Evolutionary conservation across 2,888 invertebrate genomes (phyloP).

Genomic region (Tetragonula carbonaria): DNA sequence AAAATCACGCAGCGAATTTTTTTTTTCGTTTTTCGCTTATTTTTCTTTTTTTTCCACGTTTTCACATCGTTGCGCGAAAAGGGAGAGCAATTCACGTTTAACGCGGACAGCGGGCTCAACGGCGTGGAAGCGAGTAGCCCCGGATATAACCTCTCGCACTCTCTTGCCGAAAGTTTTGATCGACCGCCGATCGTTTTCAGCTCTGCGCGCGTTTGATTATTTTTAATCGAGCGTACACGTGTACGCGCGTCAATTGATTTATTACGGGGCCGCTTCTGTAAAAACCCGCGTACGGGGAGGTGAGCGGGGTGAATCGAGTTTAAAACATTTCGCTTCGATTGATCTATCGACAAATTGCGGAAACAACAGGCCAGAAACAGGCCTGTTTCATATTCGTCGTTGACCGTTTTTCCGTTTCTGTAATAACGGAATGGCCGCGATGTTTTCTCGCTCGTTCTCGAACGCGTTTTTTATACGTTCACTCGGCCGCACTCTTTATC

Average conservation of each 20-base stretch:
- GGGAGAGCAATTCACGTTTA: conserved; percentile 15
- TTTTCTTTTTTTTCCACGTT: neutral
- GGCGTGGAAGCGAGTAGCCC: conserved; percentile 39
- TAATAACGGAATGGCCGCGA: neutral
- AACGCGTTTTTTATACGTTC: neutral
- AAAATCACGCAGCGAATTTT: conserved; percentile 26
- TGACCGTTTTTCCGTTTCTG: conserved; percentile 7
- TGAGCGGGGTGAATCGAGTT: conserved; percentile 55
- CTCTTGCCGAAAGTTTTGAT: conserved; percentile 52
- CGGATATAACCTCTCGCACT: conserved; percentile 1
- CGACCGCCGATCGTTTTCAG: conserved; percentile 55
- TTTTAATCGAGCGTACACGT: conserved; percentile 62
- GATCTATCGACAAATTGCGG: conserved; percentile 46
- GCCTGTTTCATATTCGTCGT: neutral
- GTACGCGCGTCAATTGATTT: conserved; percentile 58
- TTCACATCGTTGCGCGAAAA: neutral
- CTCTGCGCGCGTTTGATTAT: conserved; percentile 61
- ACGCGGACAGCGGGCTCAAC: conserved; percentile 21
- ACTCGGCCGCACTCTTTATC: neutral
- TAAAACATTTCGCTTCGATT: conserved; percentile 61
- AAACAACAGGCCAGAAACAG: conserved; percentile 26
- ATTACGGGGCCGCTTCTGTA: conserved; percentile 48
- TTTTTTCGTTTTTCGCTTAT: neutral
- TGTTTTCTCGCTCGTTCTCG: neutral
- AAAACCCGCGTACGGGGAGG: conserved; percentile 29